Conservation (phyloP, 2,113 vertebrate genomes). For the Chlorocebus sabaeus region DNA sequence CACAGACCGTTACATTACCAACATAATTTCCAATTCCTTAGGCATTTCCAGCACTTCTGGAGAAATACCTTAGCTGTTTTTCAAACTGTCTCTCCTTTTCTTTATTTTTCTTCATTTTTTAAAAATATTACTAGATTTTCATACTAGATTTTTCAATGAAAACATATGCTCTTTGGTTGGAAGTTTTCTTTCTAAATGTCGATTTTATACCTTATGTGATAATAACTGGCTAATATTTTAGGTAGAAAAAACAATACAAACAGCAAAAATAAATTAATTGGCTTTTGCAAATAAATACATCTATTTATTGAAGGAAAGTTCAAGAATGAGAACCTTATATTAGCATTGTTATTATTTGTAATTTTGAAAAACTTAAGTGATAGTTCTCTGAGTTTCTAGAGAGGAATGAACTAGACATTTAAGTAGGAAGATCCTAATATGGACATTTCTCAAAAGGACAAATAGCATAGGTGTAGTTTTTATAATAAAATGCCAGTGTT, state of each 20-base stretch:
- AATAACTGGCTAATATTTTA: slow-evolving; percentile 47
- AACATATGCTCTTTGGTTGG: neutral
- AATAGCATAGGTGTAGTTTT: neutral
- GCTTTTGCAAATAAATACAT: neutral
- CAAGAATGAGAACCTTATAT: neutral
- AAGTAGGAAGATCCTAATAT: slow-evolving; percentile 22
- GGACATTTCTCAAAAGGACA: slow-evolving; percentile 59
- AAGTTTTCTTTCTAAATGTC: slow-evolving; percentile 48
- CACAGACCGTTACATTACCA: slow-evolving; percentile 73
- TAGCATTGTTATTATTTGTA: slow-evolving; percentile 35
- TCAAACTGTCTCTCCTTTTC: fast-evolving
- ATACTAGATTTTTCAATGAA: slow-evolving; percentile 32
- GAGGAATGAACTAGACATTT: neutral
- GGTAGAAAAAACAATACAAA: neutral
- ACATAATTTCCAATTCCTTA: slow-evolving; percentile 74
- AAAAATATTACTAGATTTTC: slow-evolving; percentile 28
- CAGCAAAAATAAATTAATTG: neutral
- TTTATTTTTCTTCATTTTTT: fast-evolving
- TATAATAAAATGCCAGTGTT: neutral
- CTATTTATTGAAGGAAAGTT: slow-evolving; percentile 25
- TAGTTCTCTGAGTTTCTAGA: neutral
- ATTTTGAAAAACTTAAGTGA: slow-evolving; percentile 39
- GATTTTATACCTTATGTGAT: slow-evolving; percentile 36
- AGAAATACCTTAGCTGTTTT: slow-evolving; percentile 52
- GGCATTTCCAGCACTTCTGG: slow-evolving; percentile 46